phyloP scores from a whole-genome alignment of 2,113 vertebrate species.

The Hucho hucho region DNA sequence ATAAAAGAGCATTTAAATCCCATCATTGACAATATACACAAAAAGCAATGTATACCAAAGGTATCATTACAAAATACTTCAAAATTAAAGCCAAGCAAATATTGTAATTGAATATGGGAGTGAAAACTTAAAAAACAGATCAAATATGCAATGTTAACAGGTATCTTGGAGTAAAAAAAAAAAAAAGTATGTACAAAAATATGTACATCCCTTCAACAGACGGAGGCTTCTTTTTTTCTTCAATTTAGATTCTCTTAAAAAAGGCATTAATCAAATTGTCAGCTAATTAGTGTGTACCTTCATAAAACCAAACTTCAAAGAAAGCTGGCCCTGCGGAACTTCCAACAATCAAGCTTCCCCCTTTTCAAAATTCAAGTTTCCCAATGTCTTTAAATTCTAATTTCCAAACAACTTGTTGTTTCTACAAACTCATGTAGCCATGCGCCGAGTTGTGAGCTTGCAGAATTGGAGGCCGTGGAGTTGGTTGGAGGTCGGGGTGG shows the following conservation, averaged over 20 bases:
- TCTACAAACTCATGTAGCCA: not conserved
- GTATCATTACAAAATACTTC: constrained; percentile 38
- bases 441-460: not conserved
- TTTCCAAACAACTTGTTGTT: no score
- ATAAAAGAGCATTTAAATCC: constrained; percentile 30
- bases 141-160: constrained; percentile 3
- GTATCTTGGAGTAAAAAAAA: constrained; percentile 49
- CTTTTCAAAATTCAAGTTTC: no score
- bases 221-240: constrained; percentile 13
- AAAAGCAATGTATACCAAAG: constrained; percentile 41
- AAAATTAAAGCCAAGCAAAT: constrained; percentile 42
- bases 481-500: not conserved
- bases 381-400: no score
- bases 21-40: constrained; percentile 57
- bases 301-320: no score
- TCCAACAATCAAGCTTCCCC: no score
- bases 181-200: constrained; percentile 64
- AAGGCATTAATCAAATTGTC: no score
- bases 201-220: constrained; percentile 62
- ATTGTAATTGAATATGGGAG: constrained; percentile 23
- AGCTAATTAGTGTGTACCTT: no score
- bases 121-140: not conserved
- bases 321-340: no score
- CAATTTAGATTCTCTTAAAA: not conserved
- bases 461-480: not conserved